Base-by-base conservation (phyloP, 2,113 vertebrate species). In the Anas platyrhynchos region DNA sequence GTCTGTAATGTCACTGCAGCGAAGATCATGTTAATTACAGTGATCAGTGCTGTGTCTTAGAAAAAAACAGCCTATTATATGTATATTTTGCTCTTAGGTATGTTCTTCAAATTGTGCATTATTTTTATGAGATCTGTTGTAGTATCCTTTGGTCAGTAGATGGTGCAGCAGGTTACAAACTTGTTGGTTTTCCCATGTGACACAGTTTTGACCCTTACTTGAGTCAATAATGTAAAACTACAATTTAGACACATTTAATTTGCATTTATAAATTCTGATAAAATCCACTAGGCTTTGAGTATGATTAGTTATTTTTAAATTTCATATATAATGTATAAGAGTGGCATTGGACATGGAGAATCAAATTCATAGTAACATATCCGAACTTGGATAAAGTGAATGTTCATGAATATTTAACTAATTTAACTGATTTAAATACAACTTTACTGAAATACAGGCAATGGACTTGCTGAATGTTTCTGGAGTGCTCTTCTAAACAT, bases 91-190 rank as follows among this genome's bases (percentile, higher is more conserved):
- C 10, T 63, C 85, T 52, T 34, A 75, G 38, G 23, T 31, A 2
- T 31, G 3, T 88, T 77, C 26, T 71, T 52, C 77, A 20, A 55
- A 21, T 81, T 38, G 13, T 43, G 7, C 31, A 16, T 11, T 48
- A 5, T 62, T 67, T 94, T 46, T 66, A 18, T 73, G 34, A 65
- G 11, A 18, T 77, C 43, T 92, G 63, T 21, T 94, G 25, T 83
- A 48, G 63, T 59, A 77, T 79, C 21, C 80, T 96, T 93, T 71
- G 50, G 69, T 96, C 87, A 96, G 86, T 86, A 97, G 88, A 78
- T 96, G 86, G 81, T 94, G 83, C 52, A 96, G 62, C 50, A 92
- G 46, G 44, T 96, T 76, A 72, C 62, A 91, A 72, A 76, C 56
- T 31, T 62, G 34, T 79, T 73, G 27, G 29, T 77, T 93, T 95